Evolutionary conservation across 2,888 invertebrate species (phyloP).

Genomic region (Pemphredon lugubris): DNA sequence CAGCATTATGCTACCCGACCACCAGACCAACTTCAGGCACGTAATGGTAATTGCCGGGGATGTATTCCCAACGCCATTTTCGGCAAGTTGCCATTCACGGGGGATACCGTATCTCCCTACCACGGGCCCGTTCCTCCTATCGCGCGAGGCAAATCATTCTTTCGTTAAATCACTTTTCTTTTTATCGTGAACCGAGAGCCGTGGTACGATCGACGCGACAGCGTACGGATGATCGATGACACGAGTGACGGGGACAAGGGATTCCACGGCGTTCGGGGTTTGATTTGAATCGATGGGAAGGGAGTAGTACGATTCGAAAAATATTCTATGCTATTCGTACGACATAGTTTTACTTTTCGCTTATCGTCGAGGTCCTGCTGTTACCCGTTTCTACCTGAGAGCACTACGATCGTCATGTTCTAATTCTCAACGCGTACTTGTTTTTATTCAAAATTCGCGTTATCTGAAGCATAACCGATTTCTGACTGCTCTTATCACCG

Average conservation of each 20-base stretch:
- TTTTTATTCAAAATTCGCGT: too few relatives aligned
- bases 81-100: slow-evolving; percentile 75
- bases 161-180: too few relatives aligned
- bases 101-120: slow-evolving; percentile 48
- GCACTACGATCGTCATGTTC: too few relatives aligned
- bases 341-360: too few relatives aligned
- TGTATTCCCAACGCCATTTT: slow-evolving; percentile 74
- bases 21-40: slow-evolving; percentile 69
- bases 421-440: too few relatives aligned
- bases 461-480: too few relatives aligned
- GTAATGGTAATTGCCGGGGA: slow-evolving; percentile 77
- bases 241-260: background rate
- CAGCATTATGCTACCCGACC: slow-evolving; percentile 77
- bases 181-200: background rate
- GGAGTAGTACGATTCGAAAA: too few relatives aligned
- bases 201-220: slow-evolving; percentile 12
- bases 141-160: slow-evolving; percentile 6
- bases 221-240: slow-evolving; percentile 7
- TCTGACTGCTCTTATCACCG: too few relatives aligned
- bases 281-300: background rate
- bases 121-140: slow-evolving; percentile 35
- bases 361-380: too few relatives aligned
- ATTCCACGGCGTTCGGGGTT: background rate
- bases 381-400: too few relatives aligned
- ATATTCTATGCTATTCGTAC: too few relatives aligned